Conservation (phyloP, 1,140 invertebrate species). For the Scaptomyza graminum region DNA sequence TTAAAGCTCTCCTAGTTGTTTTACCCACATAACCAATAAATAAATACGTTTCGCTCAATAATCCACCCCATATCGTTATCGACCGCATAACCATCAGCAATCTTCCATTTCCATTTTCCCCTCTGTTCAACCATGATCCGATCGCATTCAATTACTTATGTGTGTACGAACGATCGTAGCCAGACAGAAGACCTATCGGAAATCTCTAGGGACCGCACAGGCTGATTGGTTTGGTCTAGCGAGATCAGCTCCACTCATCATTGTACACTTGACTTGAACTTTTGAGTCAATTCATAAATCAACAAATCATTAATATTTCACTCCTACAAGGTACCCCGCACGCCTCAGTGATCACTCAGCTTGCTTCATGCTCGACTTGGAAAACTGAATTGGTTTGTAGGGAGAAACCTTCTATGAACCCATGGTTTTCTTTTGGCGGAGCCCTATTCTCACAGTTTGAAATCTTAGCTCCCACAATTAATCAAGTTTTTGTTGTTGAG, state of each 20-base stretch:
- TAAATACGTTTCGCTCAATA: too few relatives aligned
- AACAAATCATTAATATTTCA: slow-evolving; percentile 83
- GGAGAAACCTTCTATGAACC: not conserved
- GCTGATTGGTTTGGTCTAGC: slow-evolving; percentile 14
- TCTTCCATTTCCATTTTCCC: not conserved
- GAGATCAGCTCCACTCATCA: slow-evolving; percentile 31
- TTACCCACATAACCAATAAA: too few relatives aligned
- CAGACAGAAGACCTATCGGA: slow-evolving; percentile 21
- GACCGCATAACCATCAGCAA: not conserved
- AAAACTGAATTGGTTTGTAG: not conserved
- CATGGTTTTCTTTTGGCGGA: not conserved
- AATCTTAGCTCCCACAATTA: slow-evolving; percentile 79
- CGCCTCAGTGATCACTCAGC: slow-evolving; percentile 1
- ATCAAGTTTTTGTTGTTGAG: slow-evolving; percentile 54
- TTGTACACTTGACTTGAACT: slow-evolving; percentile 80
- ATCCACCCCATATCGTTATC: not conserved
- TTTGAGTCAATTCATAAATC: slow-evolving; percentile 80
- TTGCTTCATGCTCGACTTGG: slow-evolving; percentile 38
- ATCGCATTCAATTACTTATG: slow-evolving; percentile 17
- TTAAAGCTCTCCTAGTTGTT: too few relatives aligned
- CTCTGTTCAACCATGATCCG: not conserved
- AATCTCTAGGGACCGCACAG: slow-evolving; percentile 65
- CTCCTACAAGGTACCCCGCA: slow-evolving; percentile 50
- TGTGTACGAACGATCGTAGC: not conserved
- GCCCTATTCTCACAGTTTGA: slow-evolving; percentile 65